These are phyloP conservation scores for Melanaphis sacchari DNA, from an alignment of 1,140 invertebrate genomes.

Conservation along the genomic window DNA sequence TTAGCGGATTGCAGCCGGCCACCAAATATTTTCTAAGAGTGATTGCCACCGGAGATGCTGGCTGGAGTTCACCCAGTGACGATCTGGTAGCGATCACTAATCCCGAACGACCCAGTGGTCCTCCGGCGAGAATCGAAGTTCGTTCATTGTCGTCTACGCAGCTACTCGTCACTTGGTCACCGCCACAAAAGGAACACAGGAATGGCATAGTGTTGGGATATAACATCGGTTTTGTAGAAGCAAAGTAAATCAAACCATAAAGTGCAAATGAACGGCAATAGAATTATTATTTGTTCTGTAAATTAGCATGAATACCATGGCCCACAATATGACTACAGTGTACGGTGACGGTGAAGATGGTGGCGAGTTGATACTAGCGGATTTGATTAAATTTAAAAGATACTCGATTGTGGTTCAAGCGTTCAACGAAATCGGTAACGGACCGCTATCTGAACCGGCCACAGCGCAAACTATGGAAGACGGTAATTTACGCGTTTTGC, in stretches of 20 bases:
- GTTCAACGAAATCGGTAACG: slow-evolving; percentile 84
- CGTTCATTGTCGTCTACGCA: slow-evolving; percentile 78
- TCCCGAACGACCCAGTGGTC: slow-evolving; percentile 78
- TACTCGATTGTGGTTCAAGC: slow-evolving; percentile 85
- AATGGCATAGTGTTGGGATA: slow-evolving; percentile 79
- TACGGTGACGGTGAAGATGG: slow-evolving; percentile 74
- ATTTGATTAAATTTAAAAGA: slow-evolving; percentile 77
- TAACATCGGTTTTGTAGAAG: slow-evolving; percentile 68
- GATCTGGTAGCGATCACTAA: slow-evolving; percentile 75
- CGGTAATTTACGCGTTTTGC: slow-evolving; percentile 66
- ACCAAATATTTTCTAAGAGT: slow-evolving; percentile 78
- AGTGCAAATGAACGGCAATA: too few species aligned
- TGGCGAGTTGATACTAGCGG: slow-evolving; percentile 71
- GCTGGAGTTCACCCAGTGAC: slow-evolving; percentile 75
- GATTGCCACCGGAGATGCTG: slow-evolving; percentile 78
- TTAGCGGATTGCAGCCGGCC: slow-evolving; percentile 78
- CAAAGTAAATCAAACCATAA: slow-evolving; percentile 58
- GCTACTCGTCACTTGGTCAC: slow-evolving; percentile 78
- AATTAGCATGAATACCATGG: slow-evolving; percentile 39
- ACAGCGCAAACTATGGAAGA: slow-evolving; percentile 82
- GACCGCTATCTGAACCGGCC: slow-evolving; percentile 78
- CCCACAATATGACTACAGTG: slow-evolving; percentile 74
- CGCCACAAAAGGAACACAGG: slow-evolving; percentile 72
- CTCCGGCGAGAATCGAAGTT: slow-evolving; percentile 75
- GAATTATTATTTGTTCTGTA: background rate